Base-by-base conservation (phyloP, 1,140 invertebrate genomes). In the Magallana angulata region DNA sequence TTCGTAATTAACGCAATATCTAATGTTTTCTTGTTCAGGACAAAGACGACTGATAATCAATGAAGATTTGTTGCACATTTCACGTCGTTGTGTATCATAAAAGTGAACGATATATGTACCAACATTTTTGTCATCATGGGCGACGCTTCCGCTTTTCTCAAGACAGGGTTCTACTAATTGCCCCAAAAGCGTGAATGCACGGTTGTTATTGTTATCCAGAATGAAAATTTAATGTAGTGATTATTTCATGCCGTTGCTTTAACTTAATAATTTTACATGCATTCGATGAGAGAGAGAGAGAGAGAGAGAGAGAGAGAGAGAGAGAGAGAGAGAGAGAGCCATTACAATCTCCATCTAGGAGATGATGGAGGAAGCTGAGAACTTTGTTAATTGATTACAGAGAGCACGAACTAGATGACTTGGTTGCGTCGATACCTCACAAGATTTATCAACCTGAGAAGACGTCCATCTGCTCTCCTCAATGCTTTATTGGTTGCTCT, bases 11-110 rank as follows among this genome's bases (percentile, higher is more conserved):
- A 76, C 24, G 68, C 12, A 76, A 76, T 76, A 30, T 76, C 14
- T 76, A 76, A 76, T 76, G 68, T 76, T 64, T 76, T 76, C 68
- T 76, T 76, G 68, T 24, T 36, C 68, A 76, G 36, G 68, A 76
- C 68, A 76, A 76, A 76, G 68, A 76, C 68, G 24, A 76, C 36
- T 30, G 30, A 48, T 24, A 76, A 76, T 76, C 68, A 76, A 76
- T 76, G 68, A 76, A 76, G 68, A 76, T 76, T 71, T 30, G 36
- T 76, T 12, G 18, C 24, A 30, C 30, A 76, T 76, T 36, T 30
- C 24, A 8, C 24, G 68, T 30, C 36, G 68, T 76, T 76, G 36
- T 48, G 36, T 1, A 48, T 48, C 36, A 48, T 48, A 48, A 76
- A 18, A 30, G 68, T 76, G 18, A 30, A 30, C 24, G 1, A 76